Base-by-base conservation (phyloP, 2,113 vertebrate genomes). In the Leuciscus idus region DNA sequence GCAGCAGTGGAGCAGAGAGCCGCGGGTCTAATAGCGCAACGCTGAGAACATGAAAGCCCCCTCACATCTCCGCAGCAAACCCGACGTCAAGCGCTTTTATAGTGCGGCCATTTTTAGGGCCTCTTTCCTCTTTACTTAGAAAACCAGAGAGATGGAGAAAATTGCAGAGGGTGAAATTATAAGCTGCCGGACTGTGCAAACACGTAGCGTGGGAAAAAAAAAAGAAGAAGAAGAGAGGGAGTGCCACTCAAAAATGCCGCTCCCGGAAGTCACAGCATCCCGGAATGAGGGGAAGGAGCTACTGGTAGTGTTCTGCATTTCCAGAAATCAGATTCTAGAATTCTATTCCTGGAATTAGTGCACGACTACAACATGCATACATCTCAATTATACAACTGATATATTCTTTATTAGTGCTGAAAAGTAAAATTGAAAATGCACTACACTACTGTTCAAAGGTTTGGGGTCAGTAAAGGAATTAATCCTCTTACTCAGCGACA, bases 121-220 rank as follows among this genome's bases (percentile, higher is more conserved):
- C 85, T 76, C 80, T 52, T 84, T 75, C 85, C 84, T 83, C 89
- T 91, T 92, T 91, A 92, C 91, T 94, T 93, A 92, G 88, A 91
- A 94, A 93, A 88, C 82, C 83, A 91, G 91, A 87, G 84, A 84
- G 87, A 90, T 89, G 81, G 77, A 87, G 87, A 88, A 91, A 93
- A 90, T 89, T 89, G 89, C 81, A 86, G 80, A 93, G 92, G 92
- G 90, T 74, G 88, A 92, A 93, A 90, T 92, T 90, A 89, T 89
- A 93, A 94, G 91, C 90, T 86, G 88, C 90, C 64, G 81, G 84
- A 89, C 62, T 90, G 93, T 70, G 86, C 91, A 93, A 94, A 93
- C 84, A 93, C 88, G 85, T 79, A 64, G 50, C 75, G 89, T 86
- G 86, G 90, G 91, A 78, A 80, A 90, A 61, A 89, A 85, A 70